Conservation (phyloP, 2,113 vertebrate genomes). For the Brienomyrus longianalis region DNA sequence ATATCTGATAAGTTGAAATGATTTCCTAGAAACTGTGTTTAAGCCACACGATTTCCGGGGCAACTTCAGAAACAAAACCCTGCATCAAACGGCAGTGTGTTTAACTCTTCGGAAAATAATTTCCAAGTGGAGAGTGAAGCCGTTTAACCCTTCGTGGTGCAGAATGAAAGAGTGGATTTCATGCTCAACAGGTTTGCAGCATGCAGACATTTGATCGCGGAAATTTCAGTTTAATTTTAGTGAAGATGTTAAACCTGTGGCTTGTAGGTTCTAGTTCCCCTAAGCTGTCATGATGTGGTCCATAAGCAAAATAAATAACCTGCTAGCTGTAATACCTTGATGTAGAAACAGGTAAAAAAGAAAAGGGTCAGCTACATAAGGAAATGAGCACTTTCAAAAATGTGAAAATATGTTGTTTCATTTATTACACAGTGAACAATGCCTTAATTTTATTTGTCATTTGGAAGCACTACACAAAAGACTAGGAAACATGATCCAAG, state of each 20-base stretch:
- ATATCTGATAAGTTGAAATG: background rate
- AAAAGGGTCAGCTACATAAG: background rate
- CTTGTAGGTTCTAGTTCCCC: background rate
- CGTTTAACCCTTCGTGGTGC: background rate
- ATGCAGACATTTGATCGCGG: background rate
- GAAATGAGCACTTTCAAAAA: background rate
- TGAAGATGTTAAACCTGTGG: background rate
- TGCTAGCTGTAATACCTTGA: background rate
- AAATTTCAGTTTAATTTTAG: background rate
- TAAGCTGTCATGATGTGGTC: background rate
- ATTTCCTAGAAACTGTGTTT: background rate
- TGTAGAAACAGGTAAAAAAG: background rate
- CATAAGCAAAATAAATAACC: background rate
- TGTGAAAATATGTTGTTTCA: background rate
- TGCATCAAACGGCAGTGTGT: background rate
- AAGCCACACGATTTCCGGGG: background rate
- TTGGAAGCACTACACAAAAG: background rate
- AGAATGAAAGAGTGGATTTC: background rate
- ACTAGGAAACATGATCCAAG: background rate
- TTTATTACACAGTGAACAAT: background rate
- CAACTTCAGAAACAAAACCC: background rate
- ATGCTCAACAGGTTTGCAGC: background rate
- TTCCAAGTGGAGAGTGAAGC: background rate
- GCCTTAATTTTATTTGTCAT: background rate
- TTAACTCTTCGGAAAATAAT: background rate